Evolutionary conservation across 2,888 invertebrate genomes (phyloP).

Genomic region (Andrena hattorfiana): DNA sequence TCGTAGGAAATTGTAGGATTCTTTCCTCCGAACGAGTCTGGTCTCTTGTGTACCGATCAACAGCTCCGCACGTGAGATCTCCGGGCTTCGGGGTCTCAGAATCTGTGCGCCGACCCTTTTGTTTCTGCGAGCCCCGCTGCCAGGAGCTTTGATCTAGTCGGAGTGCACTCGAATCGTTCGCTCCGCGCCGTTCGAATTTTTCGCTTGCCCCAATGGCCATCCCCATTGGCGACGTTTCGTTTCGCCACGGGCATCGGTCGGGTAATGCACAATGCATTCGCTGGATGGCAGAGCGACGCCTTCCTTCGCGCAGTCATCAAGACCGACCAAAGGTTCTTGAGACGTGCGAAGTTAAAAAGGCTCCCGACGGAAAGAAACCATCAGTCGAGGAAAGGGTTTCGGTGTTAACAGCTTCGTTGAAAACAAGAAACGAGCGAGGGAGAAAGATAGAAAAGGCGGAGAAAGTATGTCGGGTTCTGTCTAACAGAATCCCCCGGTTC

Average conservation of each 20-base stretch:
- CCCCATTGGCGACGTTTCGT: constrained; percentile 38
- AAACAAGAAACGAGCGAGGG: constrained; percentile 9
- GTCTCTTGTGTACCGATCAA: not conserved
- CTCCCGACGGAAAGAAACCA: constrained; percentile 34
- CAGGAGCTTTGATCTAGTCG: constrained; percentile 60
- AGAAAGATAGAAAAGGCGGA: not conserved
- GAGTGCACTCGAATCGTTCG: constrained; percentile 50
- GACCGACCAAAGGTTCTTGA: constrained; percentile 29
- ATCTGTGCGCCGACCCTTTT: constrained; percentile 29
- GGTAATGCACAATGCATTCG: constrained; percentile 66
- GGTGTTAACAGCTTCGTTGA: constrained; percentile 45
- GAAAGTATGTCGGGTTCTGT: constrained; percentile 10
- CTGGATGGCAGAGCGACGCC: constrained; percentile 44
- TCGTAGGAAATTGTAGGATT: not conserved
- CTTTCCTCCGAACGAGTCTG: not conserved
- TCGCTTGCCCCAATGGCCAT: constrained; percentile 36
- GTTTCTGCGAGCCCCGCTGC: constrained; percentile 38
- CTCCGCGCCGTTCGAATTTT: constrained; percentile 48
- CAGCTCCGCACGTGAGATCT: not conserved
- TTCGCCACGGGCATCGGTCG: constrained; percentile 8
- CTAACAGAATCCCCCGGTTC: not conserved
- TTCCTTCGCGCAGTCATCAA: constrained; percentile 50
- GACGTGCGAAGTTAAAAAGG: constrained; percentile 23
- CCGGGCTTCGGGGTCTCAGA: not conserved
- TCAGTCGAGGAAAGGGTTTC: constrained; percentile 48